These are phyloP conservation scores for Macrotus californicus DNA, from an alignment of 2,113 vertebrate species.

Conservation along the genomic window DNA sequence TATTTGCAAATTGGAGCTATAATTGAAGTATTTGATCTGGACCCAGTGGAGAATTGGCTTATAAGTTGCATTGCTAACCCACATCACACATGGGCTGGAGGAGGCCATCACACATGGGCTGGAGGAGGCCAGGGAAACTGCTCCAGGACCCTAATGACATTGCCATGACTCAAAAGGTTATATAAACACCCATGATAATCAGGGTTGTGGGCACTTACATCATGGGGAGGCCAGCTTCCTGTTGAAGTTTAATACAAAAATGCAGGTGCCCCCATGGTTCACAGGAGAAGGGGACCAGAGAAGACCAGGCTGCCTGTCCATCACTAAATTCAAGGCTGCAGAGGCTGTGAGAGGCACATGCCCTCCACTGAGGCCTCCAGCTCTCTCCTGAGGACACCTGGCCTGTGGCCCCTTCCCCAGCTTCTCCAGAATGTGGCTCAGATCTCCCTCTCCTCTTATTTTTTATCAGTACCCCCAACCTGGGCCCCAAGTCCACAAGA, in stretches of 20 bases:
- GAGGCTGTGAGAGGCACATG: neutral
- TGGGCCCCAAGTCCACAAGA: neutral
- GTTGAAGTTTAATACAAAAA: slow-evolving; percentile 53
- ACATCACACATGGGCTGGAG: slow-evolving; percentile 34
- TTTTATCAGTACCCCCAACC: neutral
- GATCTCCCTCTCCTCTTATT: neutral
- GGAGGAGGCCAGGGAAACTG: slow-evolving; percentile 36
- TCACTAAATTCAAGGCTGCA: neutral
- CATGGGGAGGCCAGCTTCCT: slow-evolving; percentile 37
- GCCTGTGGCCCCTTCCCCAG: neutral
- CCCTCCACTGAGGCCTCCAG: neutral
- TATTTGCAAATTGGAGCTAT: slow-evolving; percentile 70
- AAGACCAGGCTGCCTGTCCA: neutral
- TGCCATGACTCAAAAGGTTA: slow-evolving; percentile 60
- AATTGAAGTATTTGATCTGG: slow-evolving; percentile 72
- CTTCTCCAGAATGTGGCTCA: neutral
- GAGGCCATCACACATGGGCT: slow-evolving; percentile 33
- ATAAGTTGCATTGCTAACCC: slow-evolving; percentile 58
- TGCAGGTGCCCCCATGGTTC: neutral
- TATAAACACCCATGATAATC: slow-evolving; percentile 49
- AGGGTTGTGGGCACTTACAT: slow-evolving; percentile 1
- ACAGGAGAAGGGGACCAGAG: neutral
- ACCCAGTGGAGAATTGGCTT: slow-evolving; percentile 58
- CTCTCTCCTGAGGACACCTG: neutral
- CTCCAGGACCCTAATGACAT: slow-evolving; percentile 10